Base-by-base conservation (phyloP, 2,797 vertebrate genomes). In the Simalia tracyae region DNA sequence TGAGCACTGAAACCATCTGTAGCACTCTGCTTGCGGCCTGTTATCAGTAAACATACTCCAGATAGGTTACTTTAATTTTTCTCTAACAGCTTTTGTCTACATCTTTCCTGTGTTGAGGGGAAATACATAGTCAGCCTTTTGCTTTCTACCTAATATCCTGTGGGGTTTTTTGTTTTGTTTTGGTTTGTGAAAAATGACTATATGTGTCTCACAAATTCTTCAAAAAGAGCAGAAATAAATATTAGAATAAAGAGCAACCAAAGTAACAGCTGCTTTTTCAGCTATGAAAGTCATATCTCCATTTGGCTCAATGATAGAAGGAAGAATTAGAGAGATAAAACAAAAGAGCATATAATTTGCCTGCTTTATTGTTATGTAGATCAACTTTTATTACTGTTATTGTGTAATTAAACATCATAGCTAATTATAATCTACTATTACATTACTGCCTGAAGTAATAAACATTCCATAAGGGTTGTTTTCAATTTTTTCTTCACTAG, bases 401-500 rank as follows among this genome's bases (percentile, higher is more conserved):
- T 5, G 89, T 56, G 1, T 93, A 96, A 88, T 94, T 95, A 96
- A 96, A 92, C 64, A 93, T 89, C 89, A 95, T 93, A 93, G 92
- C 86, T 94, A 95, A 95, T 94, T 94, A 72, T 81, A 94, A 93
- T 89, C 89, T 91, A 46, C 92, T 94, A 90, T 57, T 11, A 87
- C 11, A 89, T 93, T 95, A 89, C 72, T 96, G 28, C 72, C 87
- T 93, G 24, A 66, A 95, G 59, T 93, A 95, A 84, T 92, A 88
- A 5, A 76, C 5, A 87, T 96, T 95, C 42, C 92, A 9, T 50
- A 89, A 93, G 54, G 85, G 2, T 31, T 91, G 63, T 93, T 95
- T 88, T 42, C 26, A 86, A 54, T 90, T 95, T 94, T 93, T 92
- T 84, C 66, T 94, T 93, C 54, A 92, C 19, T 50, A 72, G 22